A percentile compares a stretch with the other conserved stretches of the same genome.
Conservation (phyloP, 2,113 vertebrate species). For the Anoplopoma fimbria region DNA sequence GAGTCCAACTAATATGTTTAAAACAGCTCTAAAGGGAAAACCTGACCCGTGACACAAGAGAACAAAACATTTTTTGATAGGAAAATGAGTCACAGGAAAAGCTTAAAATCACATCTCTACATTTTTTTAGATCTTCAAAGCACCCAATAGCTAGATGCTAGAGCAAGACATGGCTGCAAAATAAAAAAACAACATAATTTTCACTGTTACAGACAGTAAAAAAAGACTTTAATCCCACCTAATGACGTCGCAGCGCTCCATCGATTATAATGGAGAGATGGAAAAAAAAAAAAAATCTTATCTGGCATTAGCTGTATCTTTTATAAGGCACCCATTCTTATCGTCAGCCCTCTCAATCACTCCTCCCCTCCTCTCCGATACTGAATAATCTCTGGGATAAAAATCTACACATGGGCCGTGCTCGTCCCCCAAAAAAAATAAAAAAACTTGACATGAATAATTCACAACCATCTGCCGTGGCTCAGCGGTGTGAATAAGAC, state of each 20-base stretch:
- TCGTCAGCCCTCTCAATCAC: conserved; percentile 47
- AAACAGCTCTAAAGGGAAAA: conserved; percentile 14
- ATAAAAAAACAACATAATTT: neutral
- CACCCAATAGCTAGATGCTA: neutral
- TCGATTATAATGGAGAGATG: neutral
- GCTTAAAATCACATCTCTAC: neutral
- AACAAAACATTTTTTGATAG: too few species aligned
- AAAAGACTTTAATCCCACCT: conserved; percentile 2
- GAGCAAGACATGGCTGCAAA: neutral
- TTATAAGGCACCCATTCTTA: conserved; percentile 36
- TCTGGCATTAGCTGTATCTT: conserved; percentile 44
- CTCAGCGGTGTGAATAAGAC: conserved; percentile 60
- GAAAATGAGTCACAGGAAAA: neutral
- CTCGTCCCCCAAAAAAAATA: conserved; percentile 32
- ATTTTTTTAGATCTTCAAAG: neutral
- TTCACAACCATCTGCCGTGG: conserved; percentile 82
- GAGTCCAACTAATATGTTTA: neutral
- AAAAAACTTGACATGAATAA: conserved; percentile 82
- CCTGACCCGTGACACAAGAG: conserved; percentile 2
- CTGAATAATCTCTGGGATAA: conserved; percentile 73
- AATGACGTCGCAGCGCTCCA: neutral
- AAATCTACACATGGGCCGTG: conserved; percentile 67
- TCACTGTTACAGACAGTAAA: conserved; percentile 13
- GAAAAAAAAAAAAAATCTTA: too few species aligned
- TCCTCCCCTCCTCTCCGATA: conserved; percentile 48